These are phyloP conservation scores for Scortum barcoo DNA, from an alignment of 2,113 vertebrate species.

Conservation along the genomic window DNA sequence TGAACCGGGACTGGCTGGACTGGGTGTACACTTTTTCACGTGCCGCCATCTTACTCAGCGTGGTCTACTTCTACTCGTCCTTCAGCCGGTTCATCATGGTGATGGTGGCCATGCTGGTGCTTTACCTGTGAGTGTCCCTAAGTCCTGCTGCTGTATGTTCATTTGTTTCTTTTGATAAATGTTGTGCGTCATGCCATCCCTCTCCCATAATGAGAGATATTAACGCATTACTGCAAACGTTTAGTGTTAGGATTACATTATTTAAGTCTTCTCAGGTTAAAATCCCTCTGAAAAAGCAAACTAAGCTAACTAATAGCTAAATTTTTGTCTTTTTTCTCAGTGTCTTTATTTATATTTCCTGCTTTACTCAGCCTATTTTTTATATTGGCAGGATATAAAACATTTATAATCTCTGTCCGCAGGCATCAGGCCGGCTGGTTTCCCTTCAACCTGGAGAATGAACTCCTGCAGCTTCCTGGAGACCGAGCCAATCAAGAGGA, in stretches of 20 bases:
- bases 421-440: constrained; percentile 98
- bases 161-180: neutral
- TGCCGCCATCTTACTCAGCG: constrained; percentile 92
- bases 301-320: no score
- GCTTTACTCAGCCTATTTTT: neutral
- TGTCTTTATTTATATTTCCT: no score
- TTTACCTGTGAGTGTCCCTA: constrained; percentile 92
- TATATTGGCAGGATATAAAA: neutral
- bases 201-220: neutral
- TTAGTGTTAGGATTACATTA: no score
- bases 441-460: constrained; percentile 93
- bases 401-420: constrained; percentile 35
- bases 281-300: no score
- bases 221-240: no score
- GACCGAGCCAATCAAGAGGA: constrained; percentile 87
- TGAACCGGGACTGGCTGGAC: constrained; percentile 97
- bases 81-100: constrained; percentile 98
- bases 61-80: constrained; percentile 98
- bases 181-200: neutral
- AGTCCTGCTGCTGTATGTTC: neutral
- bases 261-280: no score
- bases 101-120: constrained; percentile 95
- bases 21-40: constrained; percentile 95
- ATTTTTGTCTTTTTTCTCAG: no score
- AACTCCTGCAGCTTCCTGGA: constrained; percentile 84